Evolutionary conservation across 2,888 invertebrate genomes (phyloP), one percentile per base, ranked within the genome.

Genomic region (Lypha dubia): DNA sequence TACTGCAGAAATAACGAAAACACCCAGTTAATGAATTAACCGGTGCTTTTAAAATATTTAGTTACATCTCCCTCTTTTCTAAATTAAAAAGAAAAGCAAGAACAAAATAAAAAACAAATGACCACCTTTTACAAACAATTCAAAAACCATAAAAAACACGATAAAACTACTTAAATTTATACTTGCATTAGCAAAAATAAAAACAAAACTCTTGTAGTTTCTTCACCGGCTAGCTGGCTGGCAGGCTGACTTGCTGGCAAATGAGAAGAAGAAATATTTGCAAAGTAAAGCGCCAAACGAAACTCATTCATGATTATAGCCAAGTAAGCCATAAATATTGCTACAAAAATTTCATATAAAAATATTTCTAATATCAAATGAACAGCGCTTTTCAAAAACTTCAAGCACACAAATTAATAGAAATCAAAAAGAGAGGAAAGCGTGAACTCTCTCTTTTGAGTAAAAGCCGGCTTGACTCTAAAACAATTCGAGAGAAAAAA

Each of bases 201-300:
- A 22, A 11, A 41, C 2, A 20, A 20, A 51, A 65, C 4, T 22
- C 67, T 49, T 49, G 24, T 73, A 56, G 15, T 44, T 71, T 38
- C 22, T 3, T 17, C 60, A 73, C 46, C 79, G 74, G 38, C 62
- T 74, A 38, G 32, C 35, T n/a, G n/a, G n/a, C n/a, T 67, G 49
- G 35, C 41, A 63, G n/a, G n/a, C 46, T 74, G 74, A 28, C 62
- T 74, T 38, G 32, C 35, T 67, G 49, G 35, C 41, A 63, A 70
- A 65, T 63, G 56, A 71, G 56, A 44, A 44, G 28, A 74, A 46
- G n/a, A 56, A 5, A 44, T 44, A 15, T 44, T 35, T 65, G 60
- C 70, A 79, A 70, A 79, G 81, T 84, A 84, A 84, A 86, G 84
- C 86, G 84, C 83, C 84, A 86, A 86, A 86, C 80, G 83, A 84